A percentile compares a stretch with the other conserved stretches of the same genome.
Conservation (phyloP, 2,113 vertebrate genomes). For the Coptodon bakossiorum region DNA sequence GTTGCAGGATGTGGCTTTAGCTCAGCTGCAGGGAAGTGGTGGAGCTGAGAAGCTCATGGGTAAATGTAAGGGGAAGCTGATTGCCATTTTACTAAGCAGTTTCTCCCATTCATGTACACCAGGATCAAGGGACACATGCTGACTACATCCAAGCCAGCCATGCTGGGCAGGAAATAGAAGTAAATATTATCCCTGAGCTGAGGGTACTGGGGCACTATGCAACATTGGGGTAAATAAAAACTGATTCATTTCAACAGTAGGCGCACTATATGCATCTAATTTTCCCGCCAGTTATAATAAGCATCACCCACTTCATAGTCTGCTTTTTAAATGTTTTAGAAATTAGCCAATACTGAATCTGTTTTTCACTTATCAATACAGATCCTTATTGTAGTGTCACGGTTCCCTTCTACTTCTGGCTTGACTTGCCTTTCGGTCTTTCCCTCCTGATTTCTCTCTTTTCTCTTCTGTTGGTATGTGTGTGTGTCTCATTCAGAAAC, state of each 20-base stretch:
- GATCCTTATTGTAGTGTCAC: background rate
- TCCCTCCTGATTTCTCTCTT: background rate
- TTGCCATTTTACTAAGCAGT: background rate
- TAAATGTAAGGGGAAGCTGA: background rate
- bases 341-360: background rate
- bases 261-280: background rate
- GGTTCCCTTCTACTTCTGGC: background rate
- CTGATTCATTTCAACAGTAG: background rate
- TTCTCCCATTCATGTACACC: background rate
- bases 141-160: background rate
- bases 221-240: background rate
- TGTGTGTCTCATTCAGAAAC: background rate
- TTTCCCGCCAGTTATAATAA: background rate
- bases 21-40: background rate
- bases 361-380: background rate
- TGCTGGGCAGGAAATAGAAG: background rate
- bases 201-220: background rate
- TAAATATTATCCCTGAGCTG: background rate
- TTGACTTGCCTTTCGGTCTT: background rate
- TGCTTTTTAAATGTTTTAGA: background rate
- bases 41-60: background rate
- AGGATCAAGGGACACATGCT: background rate
- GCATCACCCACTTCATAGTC: background rate
- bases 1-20: background rate
- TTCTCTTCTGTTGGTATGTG: background rate